Evolutionary conservation across 2,888 invertebrate species (phyloP), one percentile per base, ranked within the genome.

Genomic region (Temnothorax unifasciatus): DNA sequence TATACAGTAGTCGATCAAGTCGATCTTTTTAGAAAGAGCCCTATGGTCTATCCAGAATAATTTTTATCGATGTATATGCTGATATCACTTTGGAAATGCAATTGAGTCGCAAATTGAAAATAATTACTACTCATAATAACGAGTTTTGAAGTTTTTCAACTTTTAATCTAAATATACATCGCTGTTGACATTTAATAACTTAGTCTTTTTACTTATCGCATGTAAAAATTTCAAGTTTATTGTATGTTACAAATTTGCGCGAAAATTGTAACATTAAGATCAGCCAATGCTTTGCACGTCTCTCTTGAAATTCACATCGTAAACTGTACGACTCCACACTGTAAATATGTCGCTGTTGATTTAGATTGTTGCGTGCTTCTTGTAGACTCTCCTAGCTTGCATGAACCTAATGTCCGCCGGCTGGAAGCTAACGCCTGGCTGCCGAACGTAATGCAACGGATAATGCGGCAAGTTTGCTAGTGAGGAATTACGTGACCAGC

Each of bases 381-480:
- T 90, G 87, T 90, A 86, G 82, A 87, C 85, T 85, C 86, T 87
- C 85, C 88, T 86, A 87, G 87, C 68, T 84, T 82, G 83, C 86
- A 59, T 71, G 63, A 83, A 88, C 83, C 84, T 88, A 91, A 88
- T 86, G 89, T 89, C 85, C 88, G 77, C 85, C 77, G 71, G 86
- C 84, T 86, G 69, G 85, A 88, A 90, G 84, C 90, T 90, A 86
- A 86, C 86, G 87, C 83, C 81, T 64, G 75, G 84, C 87, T 90
- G 89, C 90, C 87, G 87, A 90, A 89, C 84, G 91, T 88, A 88
- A 91, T 88, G 88, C 88, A 91, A 84, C 87, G 89, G 89, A 86
- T 92, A 91, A 91, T 92, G 89, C 87, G 88, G 86, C 86, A 92
- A 92, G 92, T 91, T 91, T 90, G 84, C 87, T 85, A 83, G 81